Percentiles rank a stretch among this genome's conserved stretches.
Conservation (phyloP, 37 sponge, comb jelly and placozoan species). For the Halichondria panicea region DNA sequence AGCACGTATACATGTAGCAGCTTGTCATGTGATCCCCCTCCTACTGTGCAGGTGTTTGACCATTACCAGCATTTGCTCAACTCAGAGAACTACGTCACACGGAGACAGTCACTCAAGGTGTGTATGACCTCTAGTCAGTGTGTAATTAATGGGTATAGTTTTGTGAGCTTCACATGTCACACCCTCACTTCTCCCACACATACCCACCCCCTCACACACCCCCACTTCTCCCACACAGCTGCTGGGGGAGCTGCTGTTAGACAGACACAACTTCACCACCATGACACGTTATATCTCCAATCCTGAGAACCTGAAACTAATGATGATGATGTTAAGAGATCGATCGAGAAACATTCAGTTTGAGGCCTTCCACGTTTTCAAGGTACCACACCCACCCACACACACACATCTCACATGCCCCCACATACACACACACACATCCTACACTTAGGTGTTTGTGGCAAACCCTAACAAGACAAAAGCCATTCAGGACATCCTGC, state of each 20-base stretch:
- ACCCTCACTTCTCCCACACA: neutral
- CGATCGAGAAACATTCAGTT: slow-evolving; percentile 92
- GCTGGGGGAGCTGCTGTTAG: slow-evolving; percentile 95
- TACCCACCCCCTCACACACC: slow-evolving; percentile 4
- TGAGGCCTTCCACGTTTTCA: slow-evolving; percentile 99
- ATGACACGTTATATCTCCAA: slow-evolving; percentile 96
- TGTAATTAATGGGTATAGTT: neutral
- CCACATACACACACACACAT: slow-evolving; percentile 4
- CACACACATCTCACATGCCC: neutral
- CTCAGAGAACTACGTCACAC: slow-evolving; percentile 98
- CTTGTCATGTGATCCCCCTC: too few relatives aligned
- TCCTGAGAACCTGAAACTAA: slow-evolving; percentile 96
- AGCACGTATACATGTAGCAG: too few relatives aligned
- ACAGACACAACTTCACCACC: slow-evolving; percentile 95
- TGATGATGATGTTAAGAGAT: slow-evolving; percentile 96
- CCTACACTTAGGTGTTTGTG: slow-evolving; percentile 95
- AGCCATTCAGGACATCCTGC: slow-evolving; percentile 88
- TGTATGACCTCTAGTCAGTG: neutral
- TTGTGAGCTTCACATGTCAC: neutral
- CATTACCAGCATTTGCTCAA: slow-evolving; percentile 83
- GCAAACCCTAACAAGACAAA: slow-evolving; percentile 98
- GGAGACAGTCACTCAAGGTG: slow-evolving; percentile 98
- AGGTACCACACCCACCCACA: slow-evolving; percentile 44
- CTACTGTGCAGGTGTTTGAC: slow-evolving; percentile 55
- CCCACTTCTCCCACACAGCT: slow-evolving; percentile 50